These are phyloP conservation scores for Globodera rostochiensis DNA, from an alignment of 1,140 invertebrate genomes.

Conservation along the genomic window DNA sequence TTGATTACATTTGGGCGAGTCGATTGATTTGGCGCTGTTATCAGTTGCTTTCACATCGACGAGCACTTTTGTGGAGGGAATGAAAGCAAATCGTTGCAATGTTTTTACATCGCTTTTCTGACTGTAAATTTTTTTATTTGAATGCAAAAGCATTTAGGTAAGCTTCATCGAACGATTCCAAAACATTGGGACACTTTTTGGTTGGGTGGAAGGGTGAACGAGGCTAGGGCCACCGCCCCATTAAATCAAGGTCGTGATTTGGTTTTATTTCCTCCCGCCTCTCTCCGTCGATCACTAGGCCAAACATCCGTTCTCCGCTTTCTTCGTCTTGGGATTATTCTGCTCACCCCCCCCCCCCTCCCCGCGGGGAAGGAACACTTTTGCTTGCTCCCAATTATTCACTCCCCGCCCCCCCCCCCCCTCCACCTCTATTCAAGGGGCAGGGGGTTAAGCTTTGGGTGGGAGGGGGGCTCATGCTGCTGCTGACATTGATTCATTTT, in stretches of 20 bases:
- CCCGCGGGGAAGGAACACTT: background rate
- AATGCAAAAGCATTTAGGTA: background rate
- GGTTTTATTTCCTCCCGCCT: background rate
- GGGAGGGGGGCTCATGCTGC: background rate
- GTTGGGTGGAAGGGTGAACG: background rate
- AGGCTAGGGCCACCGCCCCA: background rate
- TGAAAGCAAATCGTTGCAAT: background rate
- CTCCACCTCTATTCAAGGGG: too few relatives aligned
- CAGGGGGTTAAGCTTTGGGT: background rate
- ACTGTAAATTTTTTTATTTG: background rate
- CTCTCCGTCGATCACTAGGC: background rate
- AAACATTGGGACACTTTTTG: too few relatives aligned
- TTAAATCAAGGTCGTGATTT: background rate
- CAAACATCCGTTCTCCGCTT: background rate
- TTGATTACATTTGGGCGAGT: too few relatives aligned
- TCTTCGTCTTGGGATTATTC: background rate
- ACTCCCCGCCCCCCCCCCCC: background rate
- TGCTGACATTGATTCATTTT: background rate
- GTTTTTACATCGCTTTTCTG: background rate
- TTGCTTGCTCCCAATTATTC: background rate
- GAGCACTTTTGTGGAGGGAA: background rate
- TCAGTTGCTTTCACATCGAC: too few relatives aligned
- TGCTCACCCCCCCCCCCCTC: background rate
- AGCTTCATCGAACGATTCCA: too few relatives aligned
- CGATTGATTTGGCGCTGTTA: too few relatives aligned